phyloP scores from a whole-genome alignment of 1,140 invertebrate genomes.

The Achroia grisella region DNA sequence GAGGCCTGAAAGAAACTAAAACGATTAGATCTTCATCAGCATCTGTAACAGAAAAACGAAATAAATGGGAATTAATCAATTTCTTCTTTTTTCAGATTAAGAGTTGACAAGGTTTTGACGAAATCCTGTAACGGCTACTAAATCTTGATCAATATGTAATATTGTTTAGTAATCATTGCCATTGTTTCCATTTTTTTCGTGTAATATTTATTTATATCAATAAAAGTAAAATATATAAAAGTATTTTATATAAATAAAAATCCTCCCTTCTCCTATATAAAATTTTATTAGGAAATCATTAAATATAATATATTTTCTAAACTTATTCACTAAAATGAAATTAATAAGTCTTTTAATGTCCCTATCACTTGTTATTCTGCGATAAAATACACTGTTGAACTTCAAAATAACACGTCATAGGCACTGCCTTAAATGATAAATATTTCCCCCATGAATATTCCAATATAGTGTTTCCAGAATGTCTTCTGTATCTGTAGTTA shows the following conservation, averaged over 20 bases:
- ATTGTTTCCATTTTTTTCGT: slow-evolving; percentile 39
- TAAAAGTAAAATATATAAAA: slow-evolving; percentile 30
- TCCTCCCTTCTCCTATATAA: slow-evolving; percentile 45
- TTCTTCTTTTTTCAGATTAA: slow-evolving; percentile 59
- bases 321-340: slow-evolving; percentile 12
- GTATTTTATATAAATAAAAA: slow-evolving; percentile 52
- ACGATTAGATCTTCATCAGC: slow-evolving; percentile 57
- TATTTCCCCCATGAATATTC: slow-evolving; percentile 70
- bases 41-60: slow-evolving; percentile 69
- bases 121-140: slow-evolving; percentile 18
- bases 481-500: slow-evolving; percentile 45
- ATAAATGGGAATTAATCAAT: slow-evolving; percentile 50
- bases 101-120: slow-evolving; percentile 25
- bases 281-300: slow-evolving; percentile 48
- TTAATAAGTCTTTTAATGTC: slow-evolving; percentile 18
- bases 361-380: slow-evolving; percentile 20
- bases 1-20: slow-evolving; percentile 46
- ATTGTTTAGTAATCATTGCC: slow-evolving; percentile 21
- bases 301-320: slow-evolving; percentile 22
- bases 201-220: slow-evolving; percentile 55
- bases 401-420: slow-evolving; percentile 17
- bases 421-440: slow-evolving; percentile 62
- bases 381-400: not conserved
- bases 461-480: slow-evolving; percentile 66
- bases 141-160: slow-evolving; percentile 15